Conservation (phyloP, 2,113 vertebrate genomes). For the Hippolais icterina region DNA sequence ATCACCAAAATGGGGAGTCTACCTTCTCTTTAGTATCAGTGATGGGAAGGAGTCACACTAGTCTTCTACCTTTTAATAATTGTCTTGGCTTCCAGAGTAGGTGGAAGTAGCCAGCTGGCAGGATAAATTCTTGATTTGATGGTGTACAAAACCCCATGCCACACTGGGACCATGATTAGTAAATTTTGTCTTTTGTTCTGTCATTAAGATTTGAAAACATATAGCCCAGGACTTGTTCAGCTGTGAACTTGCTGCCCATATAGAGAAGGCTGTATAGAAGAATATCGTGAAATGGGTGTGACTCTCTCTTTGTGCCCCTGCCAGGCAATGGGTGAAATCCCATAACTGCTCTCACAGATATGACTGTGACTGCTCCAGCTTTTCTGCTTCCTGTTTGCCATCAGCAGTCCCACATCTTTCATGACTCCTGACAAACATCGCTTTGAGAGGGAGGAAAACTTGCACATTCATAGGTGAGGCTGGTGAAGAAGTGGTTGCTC, state of each 20-base stretch:
- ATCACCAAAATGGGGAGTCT: not conserved
- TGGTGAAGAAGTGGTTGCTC: not conserved
- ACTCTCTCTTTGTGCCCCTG: not conserved
- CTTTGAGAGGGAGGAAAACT: not conserved
- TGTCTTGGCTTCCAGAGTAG: not conserved
- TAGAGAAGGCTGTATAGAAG: not conserved
- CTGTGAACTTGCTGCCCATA: not conserved
- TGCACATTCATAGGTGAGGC: not conserved
- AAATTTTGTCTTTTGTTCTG: not conserved
- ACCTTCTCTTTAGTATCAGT: not conserved
- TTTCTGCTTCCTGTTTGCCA: not conserved
- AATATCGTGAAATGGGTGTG: fast-evolving
- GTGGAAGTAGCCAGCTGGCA: not conserved
- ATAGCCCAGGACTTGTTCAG: not conserved
- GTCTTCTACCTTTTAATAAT: not conserved
- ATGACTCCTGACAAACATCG: not conserved
- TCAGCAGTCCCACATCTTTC: not conserved
- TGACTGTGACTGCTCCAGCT: not conserved
- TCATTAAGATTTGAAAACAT: not conserved
- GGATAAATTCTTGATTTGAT: not conserved
- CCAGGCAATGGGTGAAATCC: not conserved
- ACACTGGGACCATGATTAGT: not conserved
- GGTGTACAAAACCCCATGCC: not conserved
- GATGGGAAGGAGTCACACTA: not conserved
- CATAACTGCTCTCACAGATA: fast-evolving